Percentiles rank a stretch among this genome's conserved stretches.
Conservation (phyloP, 92 coral and sea anemone genomes). For the Bergia sp. region DNA sequence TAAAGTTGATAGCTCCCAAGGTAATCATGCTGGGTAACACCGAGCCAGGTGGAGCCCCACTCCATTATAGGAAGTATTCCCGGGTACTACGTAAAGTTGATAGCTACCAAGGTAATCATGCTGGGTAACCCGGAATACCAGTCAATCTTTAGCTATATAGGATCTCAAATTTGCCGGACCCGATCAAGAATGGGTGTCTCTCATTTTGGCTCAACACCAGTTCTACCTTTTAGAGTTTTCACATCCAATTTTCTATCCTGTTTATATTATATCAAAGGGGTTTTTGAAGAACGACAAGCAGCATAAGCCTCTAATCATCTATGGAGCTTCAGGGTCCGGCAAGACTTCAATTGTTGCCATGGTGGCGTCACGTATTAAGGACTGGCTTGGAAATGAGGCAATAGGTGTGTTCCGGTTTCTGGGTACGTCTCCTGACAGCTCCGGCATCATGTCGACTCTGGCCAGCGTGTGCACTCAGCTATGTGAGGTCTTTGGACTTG, state of each 20-base stretch:
- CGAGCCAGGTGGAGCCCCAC: no score
- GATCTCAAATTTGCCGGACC: no score
- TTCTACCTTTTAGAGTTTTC: no score
- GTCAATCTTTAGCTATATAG: no score
- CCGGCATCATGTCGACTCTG: constrained; percentile 70
- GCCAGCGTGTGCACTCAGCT: constrained; percentile 75
- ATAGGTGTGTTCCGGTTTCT: constrained; percentile 83
- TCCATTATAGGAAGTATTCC: no score
- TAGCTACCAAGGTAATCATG: no score
- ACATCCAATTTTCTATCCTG: neutral
- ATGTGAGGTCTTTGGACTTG: constrained; percentile 73
- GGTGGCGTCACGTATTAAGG: constrained; percentile 58
- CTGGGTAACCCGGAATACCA: no score
- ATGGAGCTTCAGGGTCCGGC: constrained; percentile 84
- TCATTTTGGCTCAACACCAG: neutral
- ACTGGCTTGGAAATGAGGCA: constrained; percentile 77
- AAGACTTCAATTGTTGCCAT: constrained; percentile 85
- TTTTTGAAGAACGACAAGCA: constrained; percentile 52
- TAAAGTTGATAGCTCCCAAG: no score
- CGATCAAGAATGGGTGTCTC: neutral
- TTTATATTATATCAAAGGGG: neutral
- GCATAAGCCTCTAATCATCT: constrained; percentile 63
- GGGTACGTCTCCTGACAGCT: constrained; percentile 86
- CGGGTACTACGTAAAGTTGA: no score
- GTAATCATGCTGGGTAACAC: no score